Conservation (phyloP, 2,888 invertebrate species). For the Argyresthia albistria region DNA sequence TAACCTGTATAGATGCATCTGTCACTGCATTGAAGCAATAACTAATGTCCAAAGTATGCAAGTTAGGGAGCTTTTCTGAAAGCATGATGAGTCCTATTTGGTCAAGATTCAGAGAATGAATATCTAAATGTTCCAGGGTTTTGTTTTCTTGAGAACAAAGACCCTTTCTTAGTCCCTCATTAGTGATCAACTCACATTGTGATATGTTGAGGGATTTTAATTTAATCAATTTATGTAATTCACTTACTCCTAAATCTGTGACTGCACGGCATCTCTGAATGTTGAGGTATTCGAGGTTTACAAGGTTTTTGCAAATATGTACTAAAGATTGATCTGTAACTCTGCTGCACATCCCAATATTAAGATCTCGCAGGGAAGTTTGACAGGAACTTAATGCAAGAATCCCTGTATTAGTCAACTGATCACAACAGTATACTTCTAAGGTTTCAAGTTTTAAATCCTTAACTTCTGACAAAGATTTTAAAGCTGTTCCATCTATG, state of each 20-base stretch:
- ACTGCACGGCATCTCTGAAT: constrained; percentile 76
- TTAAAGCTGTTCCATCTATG: constrained; percentile 76
- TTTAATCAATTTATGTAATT: constrained; percentile 66
- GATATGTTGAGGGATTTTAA: constrained; percentile 77
- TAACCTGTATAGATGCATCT: constrained; percentile 76
- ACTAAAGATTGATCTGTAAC: constrained; percentile 76
- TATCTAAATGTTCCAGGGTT: constrained; percentile 65
- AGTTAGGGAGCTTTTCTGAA: constrained; percentile 69
- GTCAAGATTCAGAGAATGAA: constrained; percentile 74
- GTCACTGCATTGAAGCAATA: constrained; percentile 81
- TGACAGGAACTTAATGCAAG: constrained; percentile 69
- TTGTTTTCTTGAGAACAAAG: constrained; percentile 64
- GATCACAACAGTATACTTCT: constrained; percentile 72
- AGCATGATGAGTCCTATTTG: constrained; percentile 75
- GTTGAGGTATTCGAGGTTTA: constrained; percentile 72
- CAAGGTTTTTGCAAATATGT: constrained; percentile 71
- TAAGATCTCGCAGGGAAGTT: constrained; percentile 65
- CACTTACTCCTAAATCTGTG: constrained; percentile 73
- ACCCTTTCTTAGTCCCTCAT: constrained; percentile 74
- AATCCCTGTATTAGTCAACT: constrained; percentile 74
- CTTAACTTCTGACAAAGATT: constrained; percentile 63
- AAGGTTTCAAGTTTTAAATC: constrained; percentile 66
- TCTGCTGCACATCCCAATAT: constrained; percentile 76
- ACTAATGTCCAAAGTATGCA: constrained; percentile 75
- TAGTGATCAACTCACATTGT: constrained; percentile 76